A percentile compares a stretch with the other conserved stretches of the same genome.
Evolutionary conservation across 2,113 vertebrate genomes (phyloP).

Genomic region (Grus americana): DNA sequence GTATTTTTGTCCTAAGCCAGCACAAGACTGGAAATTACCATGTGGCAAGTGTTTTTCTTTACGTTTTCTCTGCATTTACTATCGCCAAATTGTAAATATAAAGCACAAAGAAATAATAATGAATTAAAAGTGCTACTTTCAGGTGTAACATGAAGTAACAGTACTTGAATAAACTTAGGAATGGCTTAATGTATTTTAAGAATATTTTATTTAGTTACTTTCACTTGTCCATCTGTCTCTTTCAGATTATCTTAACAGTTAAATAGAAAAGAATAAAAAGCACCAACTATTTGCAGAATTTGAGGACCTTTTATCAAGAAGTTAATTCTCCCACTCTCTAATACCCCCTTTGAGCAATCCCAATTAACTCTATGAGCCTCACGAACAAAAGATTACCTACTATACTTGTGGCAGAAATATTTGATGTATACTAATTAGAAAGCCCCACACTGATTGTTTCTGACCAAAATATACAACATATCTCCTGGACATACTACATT

Average conservation of each 20-base stretch:
- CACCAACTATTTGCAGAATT: background rate
- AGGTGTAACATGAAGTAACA: background rate
- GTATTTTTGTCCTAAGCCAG: background rate
- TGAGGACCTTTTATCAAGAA: background rate
- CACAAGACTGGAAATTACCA: background rate
- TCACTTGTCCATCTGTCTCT: background rate
- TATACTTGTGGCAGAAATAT: background rate
- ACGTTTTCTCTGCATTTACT: background rate
- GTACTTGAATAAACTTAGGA: background rate
- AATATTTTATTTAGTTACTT: background rate
- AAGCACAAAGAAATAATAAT: background rate
- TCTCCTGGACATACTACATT: background rate
- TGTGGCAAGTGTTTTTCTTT: background rate
- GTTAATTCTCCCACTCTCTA: background rate
- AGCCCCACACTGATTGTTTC: background rate
- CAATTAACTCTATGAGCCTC: background rate
- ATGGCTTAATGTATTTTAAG: background rate
- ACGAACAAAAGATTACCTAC: background rate
- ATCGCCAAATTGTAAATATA: background rate
- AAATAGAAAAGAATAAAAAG: background rate
- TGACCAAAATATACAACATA: background rate
- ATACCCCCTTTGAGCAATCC: background rate
- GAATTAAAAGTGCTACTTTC: background rate
- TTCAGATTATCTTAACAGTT: background rate
- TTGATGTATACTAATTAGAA: background rate